Evolutionary conservation across 2,797 vertebrate genomes (phyloP), one percentile per base, ranked within the genome.

Genomic region (Oophaga sylvatica): DNA sequence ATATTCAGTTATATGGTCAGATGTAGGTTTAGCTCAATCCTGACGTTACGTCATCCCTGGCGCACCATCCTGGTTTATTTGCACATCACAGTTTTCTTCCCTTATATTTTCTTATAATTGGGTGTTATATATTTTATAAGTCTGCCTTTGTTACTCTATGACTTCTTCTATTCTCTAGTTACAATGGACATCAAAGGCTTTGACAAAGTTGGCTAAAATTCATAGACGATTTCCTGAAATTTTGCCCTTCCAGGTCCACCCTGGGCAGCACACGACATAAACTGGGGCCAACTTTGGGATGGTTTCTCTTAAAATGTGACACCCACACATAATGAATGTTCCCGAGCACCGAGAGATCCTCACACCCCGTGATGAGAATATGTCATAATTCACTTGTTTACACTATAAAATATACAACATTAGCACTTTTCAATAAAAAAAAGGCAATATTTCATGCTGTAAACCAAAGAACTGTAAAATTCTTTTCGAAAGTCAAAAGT

Each of bases 331-430:
- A 41, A 65, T 65, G 35, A 65, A 48, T 22, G 79, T 81, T 81
- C 79, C 35, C 6, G 10, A 59, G 20, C 31, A 78, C 26, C 35
- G 6, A 59, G 17, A 19, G 57, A 60, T 20, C 17, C 78, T 35
- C 19, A 80, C 12, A 41, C 35, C 16, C 26, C 31, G 2, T 19
- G 68, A 16, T 71, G 68, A 73, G 22, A 1, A 16, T 53, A 26
- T 48, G 75, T 77, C 20, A 75, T 75, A 22, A 45, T 65, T 60
- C 53, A 59, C 57, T 79, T 79, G 73, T 80, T 80, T 62, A 62
- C 57, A 62, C 57, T 41, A 53, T 65, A 65, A 63, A 48, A 81
- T 22, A 0, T 41, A 15, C 1, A 16, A 16, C 48, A 57, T 81
- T 62, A 35, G 20, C 60, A 35, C 31, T 60, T 80, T 31, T 31